Conservation (phyloP, 2,888 invertebrate genomes). For the Himalopsyche tibetana region DNA sequence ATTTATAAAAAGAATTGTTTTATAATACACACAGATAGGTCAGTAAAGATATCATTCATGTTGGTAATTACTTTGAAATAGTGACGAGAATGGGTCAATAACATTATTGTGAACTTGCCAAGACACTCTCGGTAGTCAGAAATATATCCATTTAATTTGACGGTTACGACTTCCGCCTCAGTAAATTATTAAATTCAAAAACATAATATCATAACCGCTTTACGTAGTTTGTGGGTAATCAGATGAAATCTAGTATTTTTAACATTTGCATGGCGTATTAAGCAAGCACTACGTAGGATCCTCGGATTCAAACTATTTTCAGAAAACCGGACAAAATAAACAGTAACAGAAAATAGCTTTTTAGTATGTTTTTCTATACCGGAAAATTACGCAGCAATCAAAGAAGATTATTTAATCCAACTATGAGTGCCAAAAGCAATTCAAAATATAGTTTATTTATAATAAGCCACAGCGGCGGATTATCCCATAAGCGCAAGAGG, state of each 20-base stretch:
- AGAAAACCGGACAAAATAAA: background rate
- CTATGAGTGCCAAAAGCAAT: constrained; percentile 10
- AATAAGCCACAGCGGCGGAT: too few species aligned
- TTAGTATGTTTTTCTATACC: background rate
- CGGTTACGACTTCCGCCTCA: constrained; percentile 6
- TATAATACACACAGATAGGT: too few species aligned
- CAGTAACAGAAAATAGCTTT: constrained; percentile 15
- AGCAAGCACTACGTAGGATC: background rate
- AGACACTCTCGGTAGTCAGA: background rate
- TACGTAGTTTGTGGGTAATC: background rate
- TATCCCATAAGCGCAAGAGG: too few species aligned
- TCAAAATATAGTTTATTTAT: background rate
- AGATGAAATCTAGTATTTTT: background rate
- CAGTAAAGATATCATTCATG: too few species aligned
- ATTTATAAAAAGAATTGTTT: too few species aligned
- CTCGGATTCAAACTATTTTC: background rate
- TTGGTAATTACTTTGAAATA: too few species aligned
- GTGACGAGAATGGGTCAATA: constrained; percentile 6
- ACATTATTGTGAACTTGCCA: constrained; percentile 1
- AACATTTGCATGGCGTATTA: constrained; percentile 11
- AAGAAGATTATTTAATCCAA: background rate
- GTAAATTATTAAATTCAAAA: background rate
- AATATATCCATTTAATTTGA: background rate
- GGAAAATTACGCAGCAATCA: constrained; percentile 15
- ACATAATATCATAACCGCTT: background rate